These are phyloP conservation scores for Sitta carolinensis DNA, from an alignment of 2,797 vertebrate genomes.

Conservation along the genomic window DNA sequence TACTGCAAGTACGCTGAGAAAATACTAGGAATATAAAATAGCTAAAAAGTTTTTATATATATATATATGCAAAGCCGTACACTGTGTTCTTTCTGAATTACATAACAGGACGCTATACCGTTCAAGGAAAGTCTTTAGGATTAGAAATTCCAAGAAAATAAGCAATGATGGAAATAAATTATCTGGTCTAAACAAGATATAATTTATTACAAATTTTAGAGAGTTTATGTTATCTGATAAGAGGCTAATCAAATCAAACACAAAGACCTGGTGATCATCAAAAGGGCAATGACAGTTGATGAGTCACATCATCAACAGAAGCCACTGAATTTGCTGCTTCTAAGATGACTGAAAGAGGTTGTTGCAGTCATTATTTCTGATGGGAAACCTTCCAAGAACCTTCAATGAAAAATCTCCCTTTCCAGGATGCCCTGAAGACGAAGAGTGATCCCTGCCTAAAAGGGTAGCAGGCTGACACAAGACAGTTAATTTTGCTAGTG, in stretches of 20 bases:
- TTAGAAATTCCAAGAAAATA: not conserved
- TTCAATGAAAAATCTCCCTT: not conserved
- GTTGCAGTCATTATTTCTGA: not conserved
- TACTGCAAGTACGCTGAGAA: not conserved
- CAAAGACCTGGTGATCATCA: not conserved
- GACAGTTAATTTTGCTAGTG: not conserved
- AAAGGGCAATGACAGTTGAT: not conserved
- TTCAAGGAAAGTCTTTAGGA: not conserved
- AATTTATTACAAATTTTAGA: not conserved
- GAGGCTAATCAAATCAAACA: not conserved
- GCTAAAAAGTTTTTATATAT: not conserved
- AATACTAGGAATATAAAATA: not conserved
- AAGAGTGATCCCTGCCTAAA: not conserved
- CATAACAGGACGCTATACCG: not conserved
- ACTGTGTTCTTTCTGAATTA: not conserved
- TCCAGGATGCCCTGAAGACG: not conserved
- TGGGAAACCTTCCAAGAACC: not conserved
- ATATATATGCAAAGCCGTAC: not conserved
- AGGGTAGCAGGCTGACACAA: not conserved
- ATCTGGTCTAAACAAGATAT: not conserved
- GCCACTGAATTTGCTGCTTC: not conserved
- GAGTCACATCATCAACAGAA: not conserved
- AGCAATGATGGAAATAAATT: not conserved
- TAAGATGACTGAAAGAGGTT: not conserved
- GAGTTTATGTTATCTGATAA: not conserved